Evolutionary conservation across 2,888 invertebrate species (phyloP).

Genomic region (Ecliptopera silaceata): DNA sequence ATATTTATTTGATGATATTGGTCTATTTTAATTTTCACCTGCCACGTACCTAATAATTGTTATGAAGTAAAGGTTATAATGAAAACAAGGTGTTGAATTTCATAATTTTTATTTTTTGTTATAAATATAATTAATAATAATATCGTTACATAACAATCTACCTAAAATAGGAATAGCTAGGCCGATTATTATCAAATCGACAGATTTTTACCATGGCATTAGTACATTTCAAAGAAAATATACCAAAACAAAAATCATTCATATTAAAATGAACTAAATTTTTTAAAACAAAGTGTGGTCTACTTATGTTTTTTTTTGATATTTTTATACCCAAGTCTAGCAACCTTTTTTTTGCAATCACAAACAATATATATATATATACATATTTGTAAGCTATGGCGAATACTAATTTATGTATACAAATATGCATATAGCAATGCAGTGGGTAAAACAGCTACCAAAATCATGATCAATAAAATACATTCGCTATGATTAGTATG

Average conservation of each 20-base stretch:
- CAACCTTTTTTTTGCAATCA: background rate
- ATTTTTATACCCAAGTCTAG: background rate
- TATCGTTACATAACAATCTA: constrained; percentile 36
- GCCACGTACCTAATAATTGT: background rate
- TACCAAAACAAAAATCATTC: background rate
- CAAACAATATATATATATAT: background rate
- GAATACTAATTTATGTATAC: constrained; percentile 10
- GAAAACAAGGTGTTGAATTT: constrained; percentile 14
- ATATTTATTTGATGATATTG: constrained; percentile 38
- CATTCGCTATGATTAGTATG: no score
- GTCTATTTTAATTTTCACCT: background rate
- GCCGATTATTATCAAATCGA: constrained; percentile 33
- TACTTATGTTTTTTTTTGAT: no score
- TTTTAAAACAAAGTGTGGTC: background rate
- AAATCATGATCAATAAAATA: no score
- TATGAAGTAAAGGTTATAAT: background rate
- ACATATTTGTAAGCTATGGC: constrained; percentile 5
- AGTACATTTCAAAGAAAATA: background rate
- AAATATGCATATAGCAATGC: background rate
- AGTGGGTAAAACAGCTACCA: no score
- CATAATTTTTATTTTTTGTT: constrained; percentile 31
- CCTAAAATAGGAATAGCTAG: constrained; percentile 35
- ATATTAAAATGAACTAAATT: background rate
- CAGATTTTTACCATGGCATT: constrained; percentile 23
- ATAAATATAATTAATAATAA: constrained; percentile 41